Evolutionary conservation across 2,888 invertebrate genomes (phyloP).

Genomic region (Lissocephala sabroskyi): DNA sequence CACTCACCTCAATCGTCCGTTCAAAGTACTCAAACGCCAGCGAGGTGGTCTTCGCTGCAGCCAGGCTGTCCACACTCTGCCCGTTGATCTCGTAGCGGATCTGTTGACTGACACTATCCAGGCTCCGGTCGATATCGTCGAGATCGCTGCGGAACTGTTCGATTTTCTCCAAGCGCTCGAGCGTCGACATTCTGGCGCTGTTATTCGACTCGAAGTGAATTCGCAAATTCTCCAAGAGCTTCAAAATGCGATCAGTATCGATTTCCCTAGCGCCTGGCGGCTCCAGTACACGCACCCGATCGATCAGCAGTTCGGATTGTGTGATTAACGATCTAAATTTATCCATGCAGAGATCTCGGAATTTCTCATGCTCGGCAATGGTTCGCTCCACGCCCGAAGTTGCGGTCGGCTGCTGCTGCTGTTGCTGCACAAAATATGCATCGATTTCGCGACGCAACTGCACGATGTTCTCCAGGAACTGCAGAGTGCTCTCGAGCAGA

Average conservation of each 20-base stretch:
- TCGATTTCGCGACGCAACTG: slow-evolving; percentile 78
- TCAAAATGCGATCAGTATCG: slow-evolving; percentile 80
- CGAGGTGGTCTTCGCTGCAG: slow-evolving; percentile 80
- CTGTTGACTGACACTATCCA: slow-evolving; percentile 79
- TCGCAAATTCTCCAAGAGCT: slow-evolving; percentile 76
- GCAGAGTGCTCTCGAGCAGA: slow-evolving; percentile 79
- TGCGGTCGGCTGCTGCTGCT: slow-evolving; percentile 13
- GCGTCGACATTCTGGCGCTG: slow-evolving; percentile 75
- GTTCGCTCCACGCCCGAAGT: slow-evolving; percentile 73
- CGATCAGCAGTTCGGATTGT: slow-evolving; percentile 80
- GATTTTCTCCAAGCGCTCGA: slow-evolving; percentile 80
- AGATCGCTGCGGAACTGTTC: slow-evolving; percentile 81
- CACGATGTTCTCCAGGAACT: slow-evolving; percentile 80
- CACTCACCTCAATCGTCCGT: slow-evolving; percentile 81
- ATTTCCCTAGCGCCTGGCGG: slow-evolving; percentile 78
- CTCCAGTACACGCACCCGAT: slow-evolving; percentile 81
- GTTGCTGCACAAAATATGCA: slow-evolving; percentile 73
- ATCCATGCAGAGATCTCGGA: slow-evolving; percentile 78
- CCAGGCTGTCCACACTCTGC: slow-evolving; percentile 82
- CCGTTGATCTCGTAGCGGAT: slow-evolving; percentile 77
- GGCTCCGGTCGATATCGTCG: slow-evolving; percentile 79
- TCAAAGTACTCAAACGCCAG: slow-evolving; percentile 84
- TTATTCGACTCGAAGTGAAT: slow-evolving; percentile 79
- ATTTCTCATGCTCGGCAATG: slow-evolving; percentile 78
- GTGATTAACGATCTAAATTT: slow-evolving; percentile 78